Evolutionary conservation across 1,140 invertebrate genomes (phyloP).

Genomic region (Ceratosolen solmsi): DNA sequence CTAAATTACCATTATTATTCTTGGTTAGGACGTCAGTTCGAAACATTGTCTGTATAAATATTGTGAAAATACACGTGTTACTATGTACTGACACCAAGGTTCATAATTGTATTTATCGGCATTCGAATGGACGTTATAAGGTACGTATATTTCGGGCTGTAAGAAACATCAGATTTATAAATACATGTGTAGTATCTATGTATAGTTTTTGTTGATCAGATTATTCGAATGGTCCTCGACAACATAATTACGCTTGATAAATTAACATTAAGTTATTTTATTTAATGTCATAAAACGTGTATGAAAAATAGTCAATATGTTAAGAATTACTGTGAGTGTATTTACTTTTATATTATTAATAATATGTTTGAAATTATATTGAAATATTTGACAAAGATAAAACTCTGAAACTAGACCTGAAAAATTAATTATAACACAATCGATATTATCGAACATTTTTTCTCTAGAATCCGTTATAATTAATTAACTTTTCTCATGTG

Average conservation of each 20-base stretch:
- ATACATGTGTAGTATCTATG: too few species aligned
- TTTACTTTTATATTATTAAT: too few species aligned
- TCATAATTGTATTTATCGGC: conserved; percentile 4
- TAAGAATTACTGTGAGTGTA: too few species aligned
- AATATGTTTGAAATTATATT: too few species aligned
- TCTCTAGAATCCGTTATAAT: conserved; percentile 12
- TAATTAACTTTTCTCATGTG: conserved; percentile 40
- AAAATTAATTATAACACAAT: conserved; percentile 16
- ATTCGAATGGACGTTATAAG: background rate
- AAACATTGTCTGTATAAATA: background rate
- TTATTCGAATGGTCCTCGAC: too few species aligned
- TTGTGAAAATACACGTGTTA: background rate
- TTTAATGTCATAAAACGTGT: too few species aligned
- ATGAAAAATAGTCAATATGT: too few species aligned
- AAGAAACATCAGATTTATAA: background rate
- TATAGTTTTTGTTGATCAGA: background rate
- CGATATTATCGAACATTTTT: conserved; percentile 18
- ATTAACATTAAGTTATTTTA: too few species aligned
- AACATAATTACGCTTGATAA: too few species aligned
- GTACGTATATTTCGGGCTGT: background rate
- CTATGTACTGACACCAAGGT: background rate
- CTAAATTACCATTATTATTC: background rate
- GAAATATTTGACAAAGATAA: too few species aligned
- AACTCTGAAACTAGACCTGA: background rate
- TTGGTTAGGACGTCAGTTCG: background rate